Conservation (phyloP, 2,797 vertebrate genomes). For the Acestrorhynchus altus region DNA sequence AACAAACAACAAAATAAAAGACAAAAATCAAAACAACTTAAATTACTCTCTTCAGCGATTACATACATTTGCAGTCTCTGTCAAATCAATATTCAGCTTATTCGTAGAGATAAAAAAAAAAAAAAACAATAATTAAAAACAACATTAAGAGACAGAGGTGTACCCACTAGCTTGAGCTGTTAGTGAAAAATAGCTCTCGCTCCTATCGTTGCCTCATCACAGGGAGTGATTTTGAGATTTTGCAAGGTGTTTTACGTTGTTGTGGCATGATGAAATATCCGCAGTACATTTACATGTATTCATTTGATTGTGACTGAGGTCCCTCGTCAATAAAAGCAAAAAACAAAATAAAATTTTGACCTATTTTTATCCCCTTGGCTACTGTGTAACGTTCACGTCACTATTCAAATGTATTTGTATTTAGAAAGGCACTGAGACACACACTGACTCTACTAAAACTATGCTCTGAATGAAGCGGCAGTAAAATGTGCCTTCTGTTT, state of each 20-base stretch:
- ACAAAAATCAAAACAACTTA: conserved; percentile 52
- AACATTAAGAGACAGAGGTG: conserved; percentile 55
- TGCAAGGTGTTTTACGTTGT: conserved; percentile 46
- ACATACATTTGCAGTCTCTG: conserved; percentile 77
- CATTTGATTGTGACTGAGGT: conserved; percentile 61
- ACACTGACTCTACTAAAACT: conserved; percentile 68
- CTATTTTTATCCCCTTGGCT: conserved; percentile 59
- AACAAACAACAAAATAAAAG: not conserved
- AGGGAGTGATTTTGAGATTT: conserved; percentile 51
- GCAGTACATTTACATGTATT: conserved; percentile 42
- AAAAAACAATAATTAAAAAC: conserved; percentile 31
- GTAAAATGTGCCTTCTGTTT: conserved; percentile 64
- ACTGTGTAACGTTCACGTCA: conserved; percentile 76
- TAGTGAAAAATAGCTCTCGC: conserved; percentile 56
- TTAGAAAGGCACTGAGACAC: conserved; percentile 82
- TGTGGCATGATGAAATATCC: conserved; percentile 39
- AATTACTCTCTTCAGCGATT: conserved; percentile 71
- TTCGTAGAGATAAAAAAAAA: conserved; percentile 67
- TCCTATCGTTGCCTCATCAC: conserved; percentile 65
- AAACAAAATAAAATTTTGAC: conserved; percentile 26
- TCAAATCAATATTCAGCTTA: conserved; percentile 78
- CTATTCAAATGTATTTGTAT: conserved; percentile 77
- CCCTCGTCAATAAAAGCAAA: conserved; percentile 53
- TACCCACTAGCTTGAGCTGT: conserved; percentile 53
- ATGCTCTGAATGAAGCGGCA: conserved; percentile 63